Base-by-base conservation (phyloP, 2,113 vertebrate genomes). In the Aptenodytes forsteri region DNA sequence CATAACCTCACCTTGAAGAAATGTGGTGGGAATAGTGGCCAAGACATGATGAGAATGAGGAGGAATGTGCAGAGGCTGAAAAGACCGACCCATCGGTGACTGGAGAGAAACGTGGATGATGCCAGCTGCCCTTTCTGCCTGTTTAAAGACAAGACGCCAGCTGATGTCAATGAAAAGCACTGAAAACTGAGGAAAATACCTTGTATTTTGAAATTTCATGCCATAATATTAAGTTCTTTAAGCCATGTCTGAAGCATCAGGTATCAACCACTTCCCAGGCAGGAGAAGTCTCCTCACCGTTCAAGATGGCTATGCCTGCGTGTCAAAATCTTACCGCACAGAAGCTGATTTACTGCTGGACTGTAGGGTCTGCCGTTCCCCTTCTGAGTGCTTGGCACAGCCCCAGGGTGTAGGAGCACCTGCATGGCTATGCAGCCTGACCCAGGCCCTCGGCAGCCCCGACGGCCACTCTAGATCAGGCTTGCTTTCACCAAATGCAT, bases 381-480 rank as follows among this genome's bases (percentile, higher is more conserved):
- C 15, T 79, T 90, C 34, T 11, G 19, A n/a, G 30, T 54, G 21
- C 47, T 66, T 72, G 44, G 14, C 40, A 42, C 6, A 77, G 38
- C 18, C 46, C 29, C 0, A 0, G 23, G 32, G 5, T 23, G 23
- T 44, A 25, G 30, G 32, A 69, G 38, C 29, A 79, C 44, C 10
- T 69, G 54, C 22, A 52, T 16, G 42, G 32, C 46, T 34, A 11
- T 1, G 1, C 11, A 58, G 42, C 40, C 58, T 36, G 25, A 46
- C 23, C n/a, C 58, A 72, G 62, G 23, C 30, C n/a, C 34, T 29
- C n/a, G 61, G 47, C 44, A 83, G 23, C 26, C 34, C 10, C 1
- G 0, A 13, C 0, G 6, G 30, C 13, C 2, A 1, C 7, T 49
- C 21, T 13, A 1, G 7, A 64, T n/a, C 52, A 34, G 12, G 7